Evolutionary conservation across 2,797 vertebrate genomes (phyloP).

Genomic region (Parotocinclus haroldoi): DNA sequence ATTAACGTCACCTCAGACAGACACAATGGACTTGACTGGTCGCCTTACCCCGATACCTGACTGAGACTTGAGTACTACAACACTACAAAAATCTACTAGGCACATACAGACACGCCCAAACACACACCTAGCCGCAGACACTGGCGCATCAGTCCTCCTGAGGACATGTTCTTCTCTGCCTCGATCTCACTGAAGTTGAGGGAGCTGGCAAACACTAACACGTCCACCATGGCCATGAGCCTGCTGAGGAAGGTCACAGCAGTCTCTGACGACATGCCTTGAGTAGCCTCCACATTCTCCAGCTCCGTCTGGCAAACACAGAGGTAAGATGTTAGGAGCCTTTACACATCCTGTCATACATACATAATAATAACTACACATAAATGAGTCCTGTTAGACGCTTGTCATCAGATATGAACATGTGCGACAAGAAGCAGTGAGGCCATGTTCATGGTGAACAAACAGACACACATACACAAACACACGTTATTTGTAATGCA

Average conservation of each 20-base stretch:
- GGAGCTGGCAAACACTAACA: constrained; percentile 94
- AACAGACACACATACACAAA: constrained; percentile 14
- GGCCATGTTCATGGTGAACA: background rate
- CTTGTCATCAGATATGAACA: background rate
- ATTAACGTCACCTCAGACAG: too few species aligned
- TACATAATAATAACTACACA: background rate
- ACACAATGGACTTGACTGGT: too few species aligned
- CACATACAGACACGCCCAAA: constrained; percentile 12
- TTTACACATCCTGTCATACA: constrained; percentile 20
- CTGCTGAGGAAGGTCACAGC: constrained; percentile 94
- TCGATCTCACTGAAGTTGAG: constrained; percentile 99
- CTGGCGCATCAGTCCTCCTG: constrained; percentile 95
- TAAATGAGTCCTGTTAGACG: background rate
- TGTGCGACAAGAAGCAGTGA: constrained; percentile 2
- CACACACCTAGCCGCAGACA: constrained; percentile 65
- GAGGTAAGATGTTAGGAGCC: constrained; percentile 1
- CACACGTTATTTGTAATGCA: background rate
- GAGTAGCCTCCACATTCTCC: constrained; percentile 93
- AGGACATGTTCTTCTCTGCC: constrained; percentile 99
- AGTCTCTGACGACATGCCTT: constrained; percentile 96
- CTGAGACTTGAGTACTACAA: too few species aligned
- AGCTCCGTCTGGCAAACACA: constrained; percentile 78
- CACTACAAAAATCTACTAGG: too few species aligned
- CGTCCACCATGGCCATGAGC: constrained; percentile 97
- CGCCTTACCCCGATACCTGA: too few species aligned